Evolutionary conservation across 1,140 invertebrate species (phyloP).

Genomic region (Brachionus sp.): DNA sequence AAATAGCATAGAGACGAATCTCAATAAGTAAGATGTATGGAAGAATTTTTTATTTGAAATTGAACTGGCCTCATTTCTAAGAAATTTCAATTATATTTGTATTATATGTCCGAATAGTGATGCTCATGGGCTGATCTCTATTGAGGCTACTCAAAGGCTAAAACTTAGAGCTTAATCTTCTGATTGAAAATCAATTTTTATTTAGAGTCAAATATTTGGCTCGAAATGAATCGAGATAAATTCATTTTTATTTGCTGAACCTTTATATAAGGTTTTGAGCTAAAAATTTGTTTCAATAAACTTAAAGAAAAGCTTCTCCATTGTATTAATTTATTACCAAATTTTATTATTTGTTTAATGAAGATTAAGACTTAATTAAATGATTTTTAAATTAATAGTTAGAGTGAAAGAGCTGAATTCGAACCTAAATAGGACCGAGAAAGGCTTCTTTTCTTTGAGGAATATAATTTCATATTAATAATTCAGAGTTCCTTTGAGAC

Average conservation of each 20-base stretch:
- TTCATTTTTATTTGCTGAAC: background rate
- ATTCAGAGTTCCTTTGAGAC: background rate
- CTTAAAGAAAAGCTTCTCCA: background rate
- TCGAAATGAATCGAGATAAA: background rate
- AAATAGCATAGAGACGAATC: background rate
- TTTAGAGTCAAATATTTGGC: background rate
- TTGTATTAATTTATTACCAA: background rate
- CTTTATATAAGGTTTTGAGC: background rate
- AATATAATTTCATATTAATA: background rate
- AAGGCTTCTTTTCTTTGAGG: background rate
- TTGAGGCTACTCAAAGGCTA: background rate
- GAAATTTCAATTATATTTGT: background rate
- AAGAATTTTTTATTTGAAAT: background rate
- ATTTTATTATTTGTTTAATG: background rate
- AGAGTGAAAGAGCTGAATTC: background rate
- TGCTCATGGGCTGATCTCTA: background rate
- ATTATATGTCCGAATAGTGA: background rate
- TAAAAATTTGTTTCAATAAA: background rate
- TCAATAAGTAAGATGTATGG: background rate
- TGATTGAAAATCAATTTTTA: constrained; percentile 3
- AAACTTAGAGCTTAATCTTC: background rate
- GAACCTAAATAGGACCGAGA: background rate
- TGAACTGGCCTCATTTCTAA: background rate
- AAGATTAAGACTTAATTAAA: background rate
- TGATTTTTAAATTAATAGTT: background rate